Evolutionary conservation across 2,113 vertebrate genomes (phyloP), one percentile per base, ranked within the genome.

Genomic region (Orycteropus afer): DNA sequence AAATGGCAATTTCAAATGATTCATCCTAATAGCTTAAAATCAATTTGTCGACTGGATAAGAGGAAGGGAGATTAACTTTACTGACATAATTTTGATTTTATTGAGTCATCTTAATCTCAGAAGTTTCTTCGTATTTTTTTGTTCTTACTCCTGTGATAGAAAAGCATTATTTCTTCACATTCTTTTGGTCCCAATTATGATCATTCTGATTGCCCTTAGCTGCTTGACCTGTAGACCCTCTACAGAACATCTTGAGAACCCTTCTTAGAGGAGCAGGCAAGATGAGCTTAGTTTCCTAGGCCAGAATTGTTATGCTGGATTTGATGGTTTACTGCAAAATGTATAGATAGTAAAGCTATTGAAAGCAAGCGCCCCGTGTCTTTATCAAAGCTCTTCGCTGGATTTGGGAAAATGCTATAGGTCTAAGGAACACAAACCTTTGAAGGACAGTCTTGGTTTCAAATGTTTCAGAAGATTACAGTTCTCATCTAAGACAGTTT

Each of bases 11-110:
- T 81, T 90, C 73, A 90, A 78, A 59, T 23, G 32, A 27, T 47
- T 83, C n/a, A 37, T 57, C 45, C 53, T 93, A 57, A 89, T 37
- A 94, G 22, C 37, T 82, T 83, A 93, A 86, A 93, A 76, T 90
- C n/a, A 65, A 77, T 93, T 65, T 82, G 34, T 49, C 51, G 65
- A 2, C 67, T 86, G n/a, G 32, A 34, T 93, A 63, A 87, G 34
- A 34, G 53, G 25, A 42, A 95, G 20, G 40, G 29, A 94, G 51
- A 88, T 87, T 27, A 79, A n/a, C 4, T 57, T 95, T 83, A 15
- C 45, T 77, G 51, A 71, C 29, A 63, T 49, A 63, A 51, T 71
- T 92, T 83, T 76, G 17, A 34, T 87, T 65, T 47, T 63, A n/a
- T 61, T 85, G 82, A 61, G 22, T 86, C 86, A 91, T 73, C 59